Evolutionary conservation across 35 echinoderm and acorn worm species (phyloP).

Genomic region (Ophioderma brevispina): DNA sequence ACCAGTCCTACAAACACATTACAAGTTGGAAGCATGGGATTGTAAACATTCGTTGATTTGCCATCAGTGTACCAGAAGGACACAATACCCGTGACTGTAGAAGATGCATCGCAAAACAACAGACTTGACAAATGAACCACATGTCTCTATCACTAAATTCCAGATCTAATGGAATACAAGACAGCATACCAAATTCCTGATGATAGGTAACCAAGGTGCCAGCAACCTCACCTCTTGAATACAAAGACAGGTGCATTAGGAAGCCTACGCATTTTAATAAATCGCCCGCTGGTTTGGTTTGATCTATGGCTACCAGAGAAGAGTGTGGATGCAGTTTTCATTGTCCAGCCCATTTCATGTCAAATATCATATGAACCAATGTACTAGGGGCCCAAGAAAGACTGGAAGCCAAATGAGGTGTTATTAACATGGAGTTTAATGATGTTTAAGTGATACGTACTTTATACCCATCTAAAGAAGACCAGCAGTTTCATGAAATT

Average conservation of each 20-base stretch:
- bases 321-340: background rate
- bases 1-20: background rate
- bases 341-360: background rate
- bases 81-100: no score
- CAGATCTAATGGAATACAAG: no score
- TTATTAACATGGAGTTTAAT: background rate
- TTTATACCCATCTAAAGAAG: background rate
- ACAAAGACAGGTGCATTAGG: no score
- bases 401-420: background rate
- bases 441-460: background rate
- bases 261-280: background rate
- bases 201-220: no score
- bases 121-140: no score
- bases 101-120: no score
- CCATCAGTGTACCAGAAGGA: no score
- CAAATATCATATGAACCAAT: background rate
- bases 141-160: no score
- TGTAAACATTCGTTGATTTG: no score
- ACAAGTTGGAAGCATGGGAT: slow-evolving; percentile 28
- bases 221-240: no score
- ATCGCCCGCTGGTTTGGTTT: no score
- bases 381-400: background rate
- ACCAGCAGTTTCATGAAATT: background rate
- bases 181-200: no score
- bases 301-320: background rate